Evolutionary conservation across 2,113 vertebrate species (phyloP).

Genomic region (Loxodonta africana): DNA sequence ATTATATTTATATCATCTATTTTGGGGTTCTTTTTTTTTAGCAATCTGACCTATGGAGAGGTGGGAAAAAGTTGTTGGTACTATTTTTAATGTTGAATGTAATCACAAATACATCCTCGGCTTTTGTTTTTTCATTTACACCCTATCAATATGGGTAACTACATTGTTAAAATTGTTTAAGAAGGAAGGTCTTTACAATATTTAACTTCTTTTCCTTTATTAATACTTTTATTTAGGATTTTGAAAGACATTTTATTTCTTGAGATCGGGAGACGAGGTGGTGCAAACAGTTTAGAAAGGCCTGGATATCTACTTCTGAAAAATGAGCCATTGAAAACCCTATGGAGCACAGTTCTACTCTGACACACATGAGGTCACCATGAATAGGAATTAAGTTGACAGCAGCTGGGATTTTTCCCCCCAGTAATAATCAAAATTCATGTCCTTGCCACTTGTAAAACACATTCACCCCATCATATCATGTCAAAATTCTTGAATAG

Average conservation of each 20-base stretch:
- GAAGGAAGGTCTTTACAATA: background rate
- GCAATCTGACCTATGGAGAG: conserved; percentile 45
- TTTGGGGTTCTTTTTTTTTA: conserved; percentile 39
- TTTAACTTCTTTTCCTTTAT: background rate
- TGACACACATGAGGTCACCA: background rate
- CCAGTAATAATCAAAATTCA: background rate
- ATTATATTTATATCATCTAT: background rate
- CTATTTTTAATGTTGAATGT: conserved; percentile 27
- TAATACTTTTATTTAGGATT: background rate
- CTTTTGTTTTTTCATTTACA: conserved; percentile 9
- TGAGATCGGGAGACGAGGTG: background rate
- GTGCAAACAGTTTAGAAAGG: background rate
- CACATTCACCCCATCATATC: no score
- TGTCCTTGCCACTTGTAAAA: no score
- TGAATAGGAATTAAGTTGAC: background rate
- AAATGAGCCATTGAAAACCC: no score
- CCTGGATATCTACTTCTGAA: background rate
- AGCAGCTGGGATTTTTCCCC: background rate
- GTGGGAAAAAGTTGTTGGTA: background rate
- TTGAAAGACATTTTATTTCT: background rate
- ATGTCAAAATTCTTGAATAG: no score
- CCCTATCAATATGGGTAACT: background rate
- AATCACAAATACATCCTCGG: background rate
- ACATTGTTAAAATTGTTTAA: background rate
- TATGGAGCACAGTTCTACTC: no score